Conservation (phyloP, 1,140 invertebrate species). For the Antheraea mylitta region DNA sequence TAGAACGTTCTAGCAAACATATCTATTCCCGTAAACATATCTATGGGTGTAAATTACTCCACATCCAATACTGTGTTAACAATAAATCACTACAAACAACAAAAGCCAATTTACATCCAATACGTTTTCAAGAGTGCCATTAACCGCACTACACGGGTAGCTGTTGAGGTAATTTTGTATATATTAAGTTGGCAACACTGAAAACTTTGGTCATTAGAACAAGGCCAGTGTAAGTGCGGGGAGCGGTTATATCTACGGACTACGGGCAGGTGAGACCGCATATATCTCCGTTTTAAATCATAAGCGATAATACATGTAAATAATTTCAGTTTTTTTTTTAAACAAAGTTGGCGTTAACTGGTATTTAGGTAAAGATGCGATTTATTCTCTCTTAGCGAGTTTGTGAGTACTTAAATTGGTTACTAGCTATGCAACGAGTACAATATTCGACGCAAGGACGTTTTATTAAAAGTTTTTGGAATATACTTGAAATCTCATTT, state of each 20-base stretch:
- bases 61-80: background rate
- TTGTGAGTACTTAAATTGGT: too few relatives aligned
- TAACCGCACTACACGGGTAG: conserved; percentile 21
- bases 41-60: background rate
- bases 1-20: background rate
- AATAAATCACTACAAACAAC: conserved; percentile 16
- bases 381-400: too few relatives aligned
- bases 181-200: conserved; percentile 54
- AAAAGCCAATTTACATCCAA: conserved; percentile 24
- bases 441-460: too few relatives aligned
- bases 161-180: conserved; percentile 59
- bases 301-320: background rate
- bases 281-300: conserved; percentile 22
- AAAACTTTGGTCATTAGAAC: conserved; percentile 70
- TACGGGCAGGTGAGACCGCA: conserved; percentile 43
- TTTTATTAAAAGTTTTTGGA: too few relatives aligned
- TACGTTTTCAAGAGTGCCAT: conserved; percentile 19
- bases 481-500: too few relatives aligned
- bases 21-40: background rate
- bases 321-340: background rate
- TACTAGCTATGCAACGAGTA: too few relatives aligned
- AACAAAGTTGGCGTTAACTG: too few relatives aligned
- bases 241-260: conserved; percentile 46
- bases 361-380: too few relatives aligned
- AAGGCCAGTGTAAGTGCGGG: conserved; percentile 53